Conservation (phyloP, 2,888 invertebrate species). For the Galerucella pusilla region DNA sequence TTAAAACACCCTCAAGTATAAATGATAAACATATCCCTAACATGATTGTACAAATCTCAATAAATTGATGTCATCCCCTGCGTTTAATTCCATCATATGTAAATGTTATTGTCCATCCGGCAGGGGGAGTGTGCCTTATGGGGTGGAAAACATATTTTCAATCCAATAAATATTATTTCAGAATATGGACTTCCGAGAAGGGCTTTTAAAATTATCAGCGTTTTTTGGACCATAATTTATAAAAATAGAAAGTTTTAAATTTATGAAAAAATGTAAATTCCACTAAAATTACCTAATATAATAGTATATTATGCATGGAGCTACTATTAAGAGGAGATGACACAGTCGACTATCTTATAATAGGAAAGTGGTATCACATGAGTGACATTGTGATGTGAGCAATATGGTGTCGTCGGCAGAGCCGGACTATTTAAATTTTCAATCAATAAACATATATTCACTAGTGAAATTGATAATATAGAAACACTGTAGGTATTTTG, state of each 20-base stretch:
- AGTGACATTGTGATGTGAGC: no score
- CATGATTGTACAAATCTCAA: conserved; percentile 13
- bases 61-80: conserved; percentile 24
- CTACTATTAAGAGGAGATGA: no score
- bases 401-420: no score
- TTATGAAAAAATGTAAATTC: no score
- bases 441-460: no score
- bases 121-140: conserved; percentile 31
- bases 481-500: no score
- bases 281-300: no score
- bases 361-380: no score
- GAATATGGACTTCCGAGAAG: conserved; percentile 49
- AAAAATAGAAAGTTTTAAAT: background rate
- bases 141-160: conserved; percentile 49
- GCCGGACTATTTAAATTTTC: no score
- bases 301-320: no score
- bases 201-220: conserved; percentile 35
- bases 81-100: conserved; percentile 44
- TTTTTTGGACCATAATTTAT: conserved; percentile 16
- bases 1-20: conserved; percentile 9
- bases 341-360: no score
- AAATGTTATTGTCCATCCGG: conserved; percentile 42
- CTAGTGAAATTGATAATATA: no score
- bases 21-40: background rate
- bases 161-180: conserved; percentile 46